A percentile compares a stretch with the other conserved stretches of the same genome.
Conservation (phyloP, 37 sponge, comb jelly and placozoan genomes). For the Axinella damicornis region DNA sequence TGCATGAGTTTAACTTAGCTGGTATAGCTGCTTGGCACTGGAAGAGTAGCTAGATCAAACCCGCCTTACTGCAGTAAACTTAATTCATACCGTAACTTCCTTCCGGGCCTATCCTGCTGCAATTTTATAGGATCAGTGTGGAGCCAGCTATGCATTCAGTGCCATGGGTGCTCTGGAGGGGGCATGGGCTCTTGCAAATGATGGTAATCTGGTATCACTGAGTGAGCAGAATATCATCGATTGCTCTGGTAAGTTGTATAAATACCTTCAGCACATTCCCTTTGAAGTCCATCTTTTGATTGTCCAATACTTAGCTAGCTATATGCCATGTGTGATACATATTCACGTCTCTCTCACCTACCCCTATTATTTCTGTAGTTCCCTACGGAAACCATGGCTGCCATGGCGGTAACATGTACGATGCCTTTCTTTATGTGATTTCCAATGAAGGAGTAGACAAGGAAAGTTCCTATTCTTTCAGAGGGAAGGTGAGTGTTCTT, state of each 20-base stretch:
- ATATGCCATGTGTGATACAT: no score
- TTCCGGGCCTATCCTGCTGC: no score
- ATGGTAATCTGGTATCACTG: conserved; percentile 51
- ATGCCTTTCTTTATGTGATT: conserved; percentile 14
- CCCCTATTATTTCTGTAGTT: background rate
- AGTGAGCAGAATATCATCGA: conserved; percentile 90
- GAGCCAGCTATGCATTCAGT: conserved; percentile 62
- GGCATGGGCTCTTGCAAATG: conserved; percentile 62
- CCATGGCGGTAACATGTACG: conserved; percentile 8
- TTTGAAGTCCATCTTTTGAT: no score
- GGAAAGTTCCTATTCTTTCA: conserved; percentile 12
- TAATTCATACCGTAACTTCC: no score
- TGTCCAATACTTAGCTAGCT: no score
- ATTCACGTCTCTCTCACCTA: no score
- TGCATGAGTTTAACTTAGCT: no score
- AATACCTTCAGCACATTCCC: background rate
- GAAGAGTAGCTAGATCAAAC: no score
- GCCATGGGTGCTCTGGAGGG: conserved; percentile 73
- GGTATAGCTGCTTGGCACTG: no score
- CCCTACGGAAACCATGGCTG: conserved; percentile 37
- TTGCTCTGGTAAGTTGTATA: conserved; percentile 55
- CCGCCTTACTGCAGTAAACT: no score
- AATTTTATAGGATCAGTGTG: conserved; percentile 38
- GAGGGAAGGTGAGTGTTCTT: conserved; percentile 19
- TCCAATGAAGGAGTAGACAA: conserved; percentile 24